Evolutionary conservation across 2,113 vertebrate species (phyloP).

Genomic region (Uria lomvia): DNA sequence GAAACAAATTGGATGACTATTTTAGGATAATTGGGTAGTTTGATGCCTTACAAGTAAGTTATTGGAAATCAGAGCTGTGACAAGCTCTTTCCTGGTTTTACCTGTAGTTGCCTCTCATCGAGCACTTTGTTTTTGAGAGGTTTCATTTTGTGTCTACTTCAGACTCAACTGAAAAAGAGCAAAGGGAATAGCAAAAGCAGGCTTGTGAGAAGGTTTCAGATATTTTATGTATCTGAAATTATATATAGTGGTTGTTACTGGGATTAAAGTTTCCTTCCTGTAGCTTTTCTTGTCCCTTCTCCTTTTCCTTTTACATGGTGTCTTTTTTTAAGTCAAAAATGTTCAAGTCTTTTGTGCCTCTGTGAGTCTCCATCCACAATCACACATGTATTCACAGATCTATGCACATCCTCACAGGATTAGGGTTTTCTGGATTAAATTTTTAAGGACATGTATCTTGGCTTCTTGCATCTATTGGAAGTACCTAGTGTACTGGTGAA

Average conservation of each 20-base stretch:
- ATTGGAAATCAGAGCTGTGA: constrained; percentile 54
- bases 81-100: constrained; percentile 25
- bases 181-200: not conserved
- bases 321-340: not conserved
- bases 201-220: not conserved
- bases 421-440: not conserved
- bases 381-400: not conserved
- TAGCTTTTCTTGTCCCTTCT: not conserved
- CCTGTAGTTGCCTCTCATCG: not conserved
- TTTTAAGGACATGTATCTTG: not conserved
- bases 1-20: constrained; percentile 67
- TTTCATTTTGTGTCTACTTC: not conserved
- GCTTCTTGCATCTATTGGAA: not conserved
- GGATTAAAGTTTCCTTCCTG: not conserved
- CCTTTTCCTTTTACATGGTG: not conserved
- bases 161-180: constrained; percentile 6
- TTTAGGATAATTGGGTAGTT: constrained; percentile 67
- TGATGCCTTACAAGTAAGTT: constrained; percentile 38
- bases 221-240: not conserved
- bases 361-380: not conserved
- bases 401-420: not conserved
- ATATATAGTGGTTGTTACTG: not conserved
- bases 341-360: not conserved
- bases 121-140: not conserved
- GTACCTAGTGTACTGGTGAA: not conserved